phyloP scores from a whole-genome alignment of 2,888 invertebrate species.

The Theretra japonica region DNA sequence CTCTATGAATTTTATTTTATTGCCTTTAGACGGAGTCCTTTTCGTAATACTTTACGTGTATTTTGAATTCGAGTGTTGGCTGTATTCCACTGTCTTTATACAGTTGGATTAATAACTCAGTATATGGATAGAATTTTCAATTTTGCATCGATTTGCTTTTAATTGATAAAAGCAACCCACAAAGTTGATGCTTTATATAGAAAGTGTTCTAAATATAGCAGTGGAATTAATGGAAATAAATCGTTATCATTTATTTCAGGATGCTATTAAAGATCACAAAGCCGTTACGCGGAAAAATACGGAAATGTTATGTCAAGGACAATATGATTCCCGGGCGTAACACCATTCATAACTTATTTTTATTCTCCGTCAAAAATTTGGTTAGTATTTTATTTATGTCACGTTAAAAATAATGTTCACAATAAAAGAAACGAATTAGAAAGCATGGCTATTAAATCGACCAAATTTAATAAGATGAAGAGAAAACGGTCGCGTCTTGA shows the following conservation, averaged over 20 bases:
- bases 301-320: neutral
- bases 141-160: too few relatives aligned
- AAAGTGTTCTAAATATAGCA: neutral
- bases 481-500: constrained; percentile 48
- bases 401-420: constrained; percentile 10
- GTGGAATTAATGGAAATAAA: neutral
- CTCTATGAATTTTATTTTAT: constrained; percentile 24
- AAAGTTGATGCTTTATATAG: too few relatives aligned
- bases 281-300: neutral
- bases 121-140: too few relatives aligned
- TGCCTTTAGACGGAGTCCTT: neutral
- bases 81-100: too few relatives aligned
- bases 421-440: constrained; percentile 45
- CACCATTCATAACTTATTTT: neutral
- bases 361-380: neutral
- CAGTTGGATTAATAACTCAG: too few relatives aligned
- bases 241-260: neutral
- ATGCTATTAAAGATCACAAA: neutral
- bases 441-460: constrained; percentile 53
- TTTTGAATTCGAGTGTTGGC: neutral
- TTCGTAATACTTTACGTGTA: neutral
- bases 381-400: neutral
- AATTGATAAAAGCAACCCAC: too few relatives aligned
- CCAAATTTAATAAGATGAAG: constrained; percentile 48
- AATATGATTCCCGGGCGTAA: neutral